Percentiles rank a stretch among this genome's conserved stretches.
Evolutionary conservation across 2,113 vertebrate genomes (phyloP).

Genomic region (Helogale parvula): DNA sequence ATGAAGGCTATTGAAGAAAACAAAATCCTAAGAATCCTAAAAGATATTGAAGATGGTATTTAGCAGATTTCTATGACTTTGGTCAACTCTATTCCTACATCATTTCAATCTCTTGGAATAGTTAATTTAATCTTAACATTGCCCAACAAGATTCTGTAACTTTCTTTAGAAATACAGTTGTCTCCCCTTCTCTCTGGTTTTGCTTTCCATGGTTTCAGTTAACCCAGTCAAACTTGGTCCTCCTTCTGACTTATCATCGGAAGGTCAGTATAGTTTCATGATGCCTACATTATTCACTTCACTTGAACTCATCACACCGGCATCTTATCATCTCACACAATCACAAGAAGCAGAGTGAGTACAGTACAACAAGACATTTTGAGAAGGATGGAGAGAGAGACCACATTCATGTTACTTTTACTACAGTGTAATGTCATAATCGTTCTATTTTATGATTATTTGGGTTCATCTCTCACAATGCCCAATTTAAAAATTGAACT

Average conservation of each 20-base stretch:
- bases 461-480: background rate
- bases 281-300: background rate
- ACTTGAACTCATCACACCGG: background rate
- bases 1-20: slow-evolving; percentile 4
- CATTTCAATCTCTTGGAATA: background rate
- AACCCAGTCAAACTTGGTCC: background rate
- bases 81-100: background rate
- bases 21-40: background rate
- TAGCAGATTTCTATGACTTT: background rate
- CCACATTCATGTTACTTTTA: background rate
- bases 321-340: background rate
- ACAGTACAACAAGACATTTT: background rate
- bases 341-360: background rate
- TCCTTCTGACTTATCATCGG: background rate
- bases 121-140: background rate
- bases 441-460: background rate
- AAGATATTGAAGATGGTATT: slow-evolving; percentile 9
- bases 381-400: background rate
- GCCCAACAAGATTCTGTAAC: background rate
- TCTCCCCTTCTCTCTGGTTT: background rate
- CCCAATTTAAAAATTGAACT: background rate
- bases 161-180: background rate
- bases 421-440: background rate
- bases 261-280: background rate
- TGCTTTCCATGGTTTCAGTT: background rate